Percentiles rank a stretch among this genome's conserved stretches.
Evolutionary conservation across 2,113 vertebrate species (phyloP).

Genomic region (Benitochromis conjunctus): DNA sequence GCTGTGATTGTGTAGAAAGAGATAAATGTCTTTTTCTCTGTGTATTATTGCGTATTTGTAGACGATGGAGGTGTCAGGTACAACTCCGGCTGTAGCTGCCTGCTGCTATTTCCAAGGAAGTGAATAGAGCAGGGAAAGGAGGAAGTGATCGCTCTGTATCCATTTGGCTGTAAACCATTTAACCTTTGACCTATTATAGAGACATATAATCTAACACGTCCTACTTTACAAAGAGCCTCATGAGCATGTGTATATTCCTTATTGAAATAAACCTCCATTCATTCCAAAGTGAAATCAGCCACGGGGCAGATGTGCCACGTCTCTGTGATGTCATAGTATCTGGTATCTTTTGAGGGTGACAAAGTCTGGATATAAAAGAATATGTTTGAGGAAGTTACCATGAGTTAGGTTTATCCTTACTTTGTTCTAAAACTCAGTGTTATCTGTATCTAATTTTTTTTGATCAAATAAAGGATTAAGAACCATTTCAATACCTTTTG

Average conservation of each 20-base stretch:
- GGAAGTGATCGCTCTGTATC: slow-evolving; percentile 33
- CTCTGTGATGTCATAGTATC: slow-evolving; percentile 8
- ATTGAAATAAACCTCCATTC: neutral
- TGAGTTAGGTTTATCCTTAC: neutral
- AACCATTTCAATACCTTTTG: neutral
- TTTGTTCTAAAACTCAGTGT: neutral
- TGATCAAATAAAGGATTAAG: neutral
- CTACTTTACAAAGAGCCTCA: neutral
- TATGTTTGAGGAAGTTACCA: neutral
- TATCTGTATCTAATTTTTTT: neutral
- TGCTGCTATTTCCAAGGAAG: neutral
- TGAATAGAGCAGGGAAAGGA: neutral
- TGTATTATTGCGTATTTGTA: neutral
- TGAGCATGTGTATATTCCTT: neutral
- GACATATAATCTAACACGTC: neutral
- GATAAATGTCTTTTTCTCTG: neutral
- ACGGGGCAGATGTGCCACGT: neutral
- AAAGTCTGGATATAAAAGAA: neutral
- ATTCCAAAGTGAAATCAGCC: slow-evolving; percentile 16
- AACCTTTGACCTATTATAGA: slow-evolving; percentile 31
- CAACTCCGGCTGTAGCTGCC: neutral
- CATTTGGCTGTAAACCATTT: neutral
- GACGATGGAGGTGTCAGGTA: neutral
- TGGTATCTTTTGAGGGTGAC: neutral
- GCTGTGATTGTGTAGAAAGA: neutral